Evolutionary conservation across 2,797 vertebrate species (phyloP).

Genomic region (Ibycter americanus): DNA sequence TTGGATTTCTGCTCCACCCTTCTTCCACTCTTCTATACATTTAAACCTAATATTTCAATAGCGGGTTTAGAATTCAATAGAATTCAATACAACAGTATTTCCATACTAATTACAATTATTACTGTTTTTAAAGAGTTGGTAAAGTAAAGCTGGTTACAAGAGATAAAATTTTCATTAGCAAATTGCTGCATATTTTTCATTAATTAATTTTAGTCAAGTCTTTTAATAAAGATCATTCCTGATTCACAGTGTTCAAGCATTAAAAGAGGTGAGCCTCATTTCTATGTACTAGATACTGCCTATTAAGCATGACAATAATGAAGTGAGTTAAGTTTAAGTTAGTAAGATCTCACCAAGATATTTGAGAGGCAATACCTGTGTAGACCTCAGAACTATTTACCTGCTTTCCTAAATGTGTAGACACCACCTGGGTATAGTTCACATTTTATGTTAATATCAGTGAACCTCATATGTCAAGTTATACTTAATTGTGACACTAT

Average conservation of each 20-base stretch:
- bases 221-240: background rate
- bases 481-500: background rate
- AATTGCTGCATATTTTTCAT: background rate
- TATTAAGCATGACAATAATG: background rate
- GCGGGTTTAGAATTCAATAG: background rate
- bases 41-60: background rate
- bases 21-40: background rate
- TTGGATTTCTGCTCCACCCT: background rate
- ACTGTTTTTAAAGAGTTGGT: background rate
- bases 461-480: background rate
- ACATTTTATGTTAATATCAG: background rate
- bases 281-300: background rate
- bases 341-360: background rate
- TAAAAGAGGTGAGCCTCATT: background rate
- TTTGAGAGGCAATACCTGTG: background rate
- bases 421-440: background rate
- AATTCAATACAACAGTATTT: background rate
- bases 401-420: background rate
- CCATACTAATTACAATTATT: background rate
- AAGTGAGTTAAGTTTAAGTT: background rate
- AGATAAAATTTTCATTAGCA: background rate
- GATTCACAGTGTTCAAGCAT: background rate
- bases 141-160: background rate
- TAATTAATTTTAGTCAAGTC: background rate
- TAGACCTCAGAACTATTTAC: background rate